Evolutionary conservation across 2,113 vertebrate genomes (phyloP), one percentile per base, ranked within the genome.

Genomic region (Mystacornis crossleyi): DNA sequence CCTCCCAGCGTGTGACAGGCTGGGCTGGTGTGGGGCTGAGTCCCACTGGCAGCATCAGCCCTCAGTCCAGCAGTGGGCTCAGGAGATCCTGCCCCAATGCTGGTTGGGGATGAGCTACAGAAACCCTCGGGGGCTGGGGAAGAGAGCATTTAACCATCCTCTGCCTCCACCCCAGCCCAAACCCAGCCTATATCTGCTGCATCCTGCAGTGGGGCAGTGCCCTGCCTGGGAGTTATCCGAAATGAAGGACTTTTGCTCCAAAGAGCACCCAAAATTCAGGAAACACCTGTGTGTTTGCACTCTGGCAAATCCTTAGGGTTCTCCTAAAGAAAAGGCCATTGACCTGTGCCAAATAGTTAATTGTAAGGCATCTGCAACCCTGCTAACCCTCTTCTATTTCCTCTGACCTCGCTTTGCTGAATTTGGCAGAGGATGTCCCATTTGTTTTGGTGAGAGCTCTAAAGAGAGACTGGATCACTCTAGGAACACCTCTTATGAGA

Each of bases 21-120:
- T 1, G 0, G 33, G 74, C 55, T 69, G 55, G 34, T 0, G 0
- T 0, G 3, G 51, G 71, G 26, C 60, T 2, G 9, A 43, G 57
- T 83, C 51, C 55, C 16, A 2, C 31, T 3, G 2, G 38, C 28
- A 60, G 19, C 2, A 0, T 19, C 3, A 7, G 7, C 42, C 28
- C 50, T 77, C 3, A 2, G 19, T 3, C 2, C 6, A 18, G 7
- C 42, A 16, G 23, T 0, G 2, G 19, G 36, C 36, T 61, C 57
- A 20, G 62, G 66, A 72, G 8, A 72, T 67, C 7, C 24, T 0
- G 0, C 17, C 75, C 34, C 66, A 18, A 0, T 20, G 25, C 14
- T 25, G 14, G 33, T 0, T 67, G n/a, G 19, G 23, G 31, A 8
- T 45, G 28, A 55, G 58, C n/a, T 28, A 7, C 8, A 31, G 45